Base-by-base conservation (phyloP, 2,113 vertebrate genomes). In the Sapajus apella region DNA sequence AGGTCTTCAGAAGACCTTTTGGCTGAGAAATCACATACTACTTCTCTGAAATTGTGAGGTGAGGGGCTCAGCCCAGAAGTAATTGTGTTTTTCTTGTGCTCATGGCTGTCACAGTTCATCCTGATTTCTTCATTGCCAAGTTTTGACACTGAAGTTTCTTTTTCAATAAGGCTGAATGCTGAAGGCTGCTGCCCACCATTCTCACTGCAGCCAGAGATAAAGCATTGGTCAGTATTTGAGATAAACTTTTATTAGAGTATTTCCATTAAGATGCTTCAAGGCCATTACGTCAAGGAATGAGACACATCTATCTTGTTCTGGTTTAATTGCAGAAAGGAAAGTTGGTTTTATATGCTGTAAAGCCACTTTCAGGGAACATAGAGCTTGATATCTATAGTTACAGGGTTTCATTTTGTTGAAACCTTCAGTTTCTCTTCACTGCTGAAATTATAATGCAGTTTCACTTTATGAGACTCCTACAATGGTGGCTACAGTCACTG, bases 241-340 rank as follows among this genome's bases (percentile, higher is more conserved):
- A 94, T 97, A 96, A 97, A 96, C 77, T 96, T 97, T 97, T 97
- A 96, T 95, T 91, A 86, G 90, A 96, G 79, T 82, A 92, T 95
- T 97, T 96, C 92, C 95, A 87, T 96, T 96, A 77, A 79, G 85
- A 93, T 87, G 79, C 82, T 81, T 68, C 88, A 90, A 96, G 94
- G 96, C 85, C 79, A 70, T 96, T 91, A 84, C 5, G 0, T 97
- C 96, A 96, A 96, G 95, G 86, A 93, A 94, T 94, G 95, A 96
- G 96, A 93, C 47, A 87, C 86, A 96, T 96, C 87, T 83, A 90
- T 97, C 97, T 87, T 91, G 76, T 84, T 85, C 90, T 87, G 87
- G 64, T 96, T 97, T 96, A 97, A 97, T 87, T 96, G 97, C 85
- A 79, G 81, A 91, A 87, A 76, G 95, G 77, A 95, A 87, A 47